A percentile compares a stretch with the other conserved stretches of the same genome.
Conservation (phyloP, 2,888 invertebrate species). For the Drosophila diplacantha region DNA sequence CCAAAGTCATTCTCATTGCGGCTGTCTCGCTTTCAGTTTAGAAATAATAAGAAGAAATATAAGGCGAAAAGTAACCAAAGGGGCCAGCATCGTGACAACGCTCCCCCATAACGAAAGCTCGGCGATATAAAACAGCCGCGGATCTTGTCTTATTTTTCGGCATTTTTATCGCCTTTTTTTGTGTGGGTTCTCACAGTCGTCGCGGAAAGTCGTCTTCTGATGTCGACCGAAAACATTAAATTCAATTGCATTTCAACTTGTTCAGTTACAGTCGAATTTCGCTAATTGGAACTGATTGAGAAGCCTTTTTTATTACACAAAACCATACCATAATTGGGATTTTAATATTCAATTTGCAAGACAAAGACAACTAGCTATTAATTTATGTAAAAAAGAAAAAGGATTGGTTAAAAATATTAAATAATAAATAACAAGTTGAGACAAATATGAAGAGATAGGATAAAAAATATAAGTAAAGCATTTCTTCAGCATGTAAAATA, state of each 20-base stretch:
- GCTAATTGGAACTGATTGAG: neutral
- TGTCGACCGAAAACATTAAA: slow-evolving; percentile 18
- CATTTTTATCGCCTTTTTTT: slow-evolving; percentile 18
- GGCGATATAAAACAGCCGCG: slow-evolving; percentile 35
- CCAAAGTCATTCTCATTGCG: slow-evolving; percentile 43
- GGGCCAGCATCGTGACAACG: slow-evolving; percentile 53
- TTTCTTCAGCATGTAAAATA: neutral
- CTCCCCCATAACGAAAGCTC: slow-evolving; percentile 37
- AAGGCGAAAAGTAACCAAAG: slow-evolving; percentile 9
- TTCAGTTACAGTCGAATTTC: slow-evolving; percentile 15
- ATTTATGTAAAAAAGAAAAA: neutral
- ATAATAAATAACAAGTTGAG: neutral
- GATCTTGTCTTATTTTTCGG: slow-evolving; percentile 23
- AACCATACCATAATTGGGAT: too few species aligned
- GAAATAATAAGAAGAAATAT: slow-evolving; percentile 6
- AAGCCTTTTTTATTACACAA: too few species aligned
- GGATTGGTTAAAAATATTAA: rapidly evolving
- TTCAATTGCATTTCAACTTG: slow-evolving; percentile 31
- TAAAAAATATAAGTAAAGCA: neutral
- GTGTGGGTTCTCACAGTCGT: slow-evolving; percentile 44
- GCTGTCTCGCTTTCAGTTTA: slow-evolving; percentile 14
- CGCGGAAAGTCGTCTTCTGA: slow-evolving; percentile 23
- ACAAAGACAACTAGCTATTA: neutral
- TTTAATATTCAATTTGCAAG: neutral
- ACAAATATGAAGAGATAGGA: neutral